Percentiles rank a stretch among this genome's conserved stretches.
These are phyloP conservation scores for Gastrophryne carolinensis DNA, from an alignment of 2,797 vertebrate genomes.

Conservation along the genomic window DNA sequence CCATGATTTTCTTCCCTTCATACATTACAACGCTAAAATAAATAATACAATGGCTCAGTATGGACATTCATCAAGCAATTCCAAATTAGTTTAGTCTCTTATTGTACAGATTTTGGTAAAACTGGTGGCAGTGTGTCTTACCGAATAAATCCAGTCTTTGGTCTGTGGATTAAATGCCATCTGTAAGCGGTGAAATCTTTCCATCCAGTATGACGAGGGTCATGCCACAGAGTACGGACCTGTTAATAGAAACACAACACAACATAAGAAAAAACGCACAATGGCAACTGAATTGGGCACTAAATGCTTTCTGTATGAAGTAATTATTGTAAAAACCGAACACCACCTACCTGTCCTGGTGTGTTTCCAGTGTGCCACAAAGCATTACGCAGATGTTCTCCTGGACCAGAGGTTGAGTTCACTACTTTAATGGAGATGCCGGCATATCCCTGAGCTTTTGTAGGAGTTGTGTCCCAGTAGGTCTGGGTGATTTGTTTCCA, in stretches of 20 bases:
- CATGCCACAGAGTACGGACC: constrained; percentile 97
- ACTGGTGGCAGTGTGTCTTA: too few relatives aligned
- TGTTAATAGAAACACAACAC: constrained; percentile 57
- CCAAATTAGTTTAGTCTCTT: too few relatives aligned
- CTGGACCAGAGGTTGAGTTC: constrained; percentile 96
- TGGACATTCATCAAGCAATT: too few relatives aligned
- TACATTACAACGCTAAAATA: constrained; percentile 90
- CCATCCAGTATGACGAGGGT: constrained; percentile 96
- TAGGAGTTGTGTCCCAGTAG: constrained; percentile 92
- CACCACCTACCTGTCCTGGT: constrained; percentile 80
- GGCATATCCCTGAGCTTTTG: constrained; percentile 94
- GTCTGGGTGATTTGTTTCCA: constrained; percentile 99
- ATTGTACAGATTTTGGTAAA: too few relatives aligned
- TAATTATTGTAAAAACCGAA: background rate
- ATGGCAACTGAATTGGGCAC: too few relatives aligned
- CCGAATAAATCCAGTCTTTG: constrained; percentile 95
- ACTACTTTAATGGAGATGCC: constrained; percentile 97
- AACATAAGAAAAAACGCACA: too few relatives aligned
- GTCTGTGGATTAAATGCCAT: constrained; percentile 94
- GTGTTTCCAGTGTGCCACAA: constrained; percentile 98
- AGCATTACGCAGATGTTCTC: constrained; percentile 95
- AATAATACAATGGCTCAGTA: too few relatives aligned
- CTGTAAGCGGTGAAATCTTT: constrained; percentile 99
- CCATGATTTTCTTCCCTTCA: constrained; percentile 98
- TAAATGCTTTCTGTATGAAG: too few relatives aligned